Base-by-base conservation (phyloP, 2,888 invertebrate genomes). In the Shargacucullia verbasci region DNA sequence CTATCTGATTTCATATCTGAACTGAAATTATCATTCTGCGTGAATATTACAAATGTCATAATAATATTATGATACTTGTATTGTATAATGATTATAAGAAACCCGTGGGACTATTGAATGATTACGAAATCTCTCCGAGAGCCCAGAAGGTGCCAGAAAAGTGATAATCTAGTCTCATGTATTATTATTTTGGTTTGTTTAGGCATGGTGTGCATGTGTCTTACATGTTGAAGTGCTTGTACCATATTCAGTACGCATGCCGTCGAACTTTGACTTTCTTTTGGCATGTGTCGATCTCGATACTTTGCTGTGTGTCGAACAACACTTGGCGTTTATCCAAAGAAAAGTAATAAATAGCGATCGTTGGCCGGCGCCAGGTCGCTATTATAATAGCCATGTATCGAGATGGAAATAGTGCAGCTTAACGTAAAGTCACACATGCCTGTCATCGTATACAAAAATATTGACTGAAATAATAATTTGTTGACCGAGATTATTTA, bases 201-300 rank as follows among this genome's bases (percentile, higher is more conserved):
- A 27, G 54, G 49, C 41, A 56, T 59, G 58, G 46, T 60, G 58
- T 70, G 65, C 55, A 73, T 70, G 62, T 59, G 56, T 66, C 53
- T 60, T 50, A 50, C 50, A 69, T 64, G 67, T 67, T 74, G 34
- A 71, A 63, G 56, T 59, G 59, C 47, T 58, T 57, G 67, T 44
- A 46, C 59, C 63, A 60, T 75, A 66, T 56, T 61, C 33, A 61
- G 57, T 57, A 68, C 58, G 70, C 75, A 85, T 85, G 88, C 87
- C 88, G 85, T 87, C 90, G 89, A 92, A 91, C 91, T 91, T 89
- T 88, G 90, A 86, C 91, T 92, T 91, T 92, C 87, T 87, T 88
- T 86, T 87, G 87, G 89, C 88, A 85, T 82, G 81, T 84, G 80
- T 85, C 84, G 83, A 84, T 84, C 80, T 85, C 84, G 83, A 84